These are phyloP conservation scores for Myotis planiceps DNA, from an alignment of 2,797 vertebrate genomes.

Conservation along the genomic window DNA sequence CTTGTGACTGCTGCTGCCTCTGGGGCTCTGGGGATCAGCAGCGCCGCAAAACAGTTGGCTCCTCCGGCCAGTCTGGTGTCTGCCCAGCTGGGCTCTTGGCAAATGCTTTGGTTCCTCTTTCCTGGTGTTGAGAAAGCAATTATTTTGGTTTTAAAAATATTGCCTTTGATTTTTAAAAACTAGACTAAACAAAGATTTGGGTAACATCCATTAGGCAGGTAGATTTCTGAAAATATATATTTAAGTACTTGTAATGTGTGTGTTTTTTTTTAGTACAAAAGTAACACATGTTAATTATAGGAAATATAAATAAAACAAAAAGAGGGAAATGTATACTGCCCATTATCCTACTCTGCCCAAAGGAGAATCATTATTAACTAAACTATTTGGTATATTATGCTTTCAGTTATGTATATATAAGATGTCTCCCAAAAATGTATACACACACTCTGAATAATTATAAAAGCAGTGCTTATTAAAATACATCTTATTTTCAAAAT, in stretches of 20 bases:
- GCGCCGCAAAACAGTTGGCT: not conserved
- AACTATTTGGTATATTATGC: not conserved
- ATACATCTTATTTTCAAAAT: too few relatives aligned
- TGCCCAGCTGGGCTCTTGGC: not conserved
- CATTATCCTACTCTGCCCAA: not conserved
- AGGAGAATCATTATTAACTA: slow-evolving; percentile 1
- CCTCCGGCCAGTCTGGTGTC: not conserved
- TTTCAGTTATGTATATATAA: not conserved
- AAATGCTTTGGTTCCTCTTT: slow-evolving; percentile 7
- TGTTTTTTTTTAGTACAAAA: not conserved
- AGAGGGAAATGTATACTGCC: not conserved
- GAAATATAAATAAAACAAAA: not conserved
- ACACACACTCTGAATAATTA: not conserved
- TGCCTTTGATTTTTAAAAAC: not conserved
- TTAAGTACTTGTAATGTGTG: not conserved
- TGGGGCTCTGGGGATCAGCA: not conserved
- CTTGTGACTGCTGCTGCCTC: not conserved
- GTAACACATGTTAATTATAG: not conserved
- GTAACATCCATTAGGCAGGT: not conserved
- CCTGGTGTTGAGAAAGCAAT: slow-evolving; percentile 2
- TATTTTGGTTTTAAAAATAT: not conserved
- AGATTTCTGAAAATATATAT: not conserved
- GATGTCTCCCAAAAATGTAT: too few relatives aligned
- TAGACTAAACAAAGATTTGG: slow-evolving; percentile 26
- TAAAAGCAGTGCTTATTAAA: too few relatives aligned